Evolutionary conservation across 2,113 vertebrate genomes (phyloP).

Genomic region (Callopanchax toddi): DNA sequence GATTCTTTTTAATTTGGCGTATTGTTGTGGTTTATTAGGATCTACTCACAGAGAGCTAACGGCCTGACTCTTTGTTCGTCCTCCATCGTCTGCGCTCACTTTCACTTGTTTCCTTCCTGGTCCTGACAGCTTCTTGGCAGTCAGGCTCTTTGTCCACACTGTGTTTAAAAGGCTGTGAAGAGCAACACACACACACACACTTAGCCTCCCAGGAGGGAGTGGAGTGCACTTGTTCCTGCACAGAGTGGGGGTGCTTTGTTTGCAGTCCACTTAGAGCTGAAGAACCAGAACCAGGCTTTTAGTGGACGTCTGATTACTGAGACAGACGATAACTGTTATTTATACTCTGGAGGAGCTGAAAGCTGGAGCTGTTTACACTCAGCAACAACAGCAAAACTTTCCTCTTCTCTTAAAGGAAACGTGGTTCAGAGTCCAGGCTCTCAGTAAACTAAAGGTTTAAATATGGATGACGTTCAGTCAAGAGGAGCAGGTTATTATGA

Average conservation of each 20-base stretch:
- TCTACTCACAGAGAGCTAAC: not conserved
- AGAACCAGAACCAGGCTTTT: constrained; percentile 61
- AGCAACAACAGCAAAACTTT: too few relatives aligned
- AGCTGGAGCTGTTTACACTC: constrained; percentile 14
- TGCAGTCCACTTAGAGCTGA: constrained; percentile 48
- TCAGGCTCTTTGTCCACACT: constrained; percentile 1
- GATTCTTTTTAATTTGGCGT: too few relatives aligned
- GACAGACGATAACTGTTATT: constrained; percentile 63
- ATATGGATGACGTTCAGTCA: too few relatives aligned
- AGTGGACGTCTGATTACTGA: constrained; percentile 44
- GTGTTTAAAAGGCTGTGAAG: constrained; percentile 41
- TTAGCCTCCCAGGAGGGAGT: constrained; percentile 60
- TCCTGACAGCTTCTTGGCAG: constrained; percentile 52
- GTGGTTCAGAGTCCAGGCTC: too few relatives aligned
- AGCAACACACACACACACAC: constrained; percentile 38
- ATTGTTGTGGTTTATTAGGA: too few relatives aligned
- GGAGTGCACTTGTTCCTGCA: constrained; percentile 58
- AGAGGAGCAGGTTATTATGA: too few relatives aligned
- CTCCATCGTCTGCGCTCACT: not conserved
- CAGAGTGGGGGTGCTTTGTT: constrained; percentile 47
- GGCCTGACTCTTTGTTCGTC: not conserved
- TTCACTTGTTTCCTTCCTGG: constrained; percentile 20
- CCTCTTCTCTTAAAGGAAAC: too few relatives aligned
- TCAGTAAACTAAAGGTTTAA: too few relatives aligned
- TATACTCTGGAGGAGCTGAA: constrained; percentile 34